Evolutionary conservation across 92 coral and sea anemone genomes (phyloP), one percentile per base, ranked within the genome.

Genomic region (Umimayanthus chanpuru): DNA sequence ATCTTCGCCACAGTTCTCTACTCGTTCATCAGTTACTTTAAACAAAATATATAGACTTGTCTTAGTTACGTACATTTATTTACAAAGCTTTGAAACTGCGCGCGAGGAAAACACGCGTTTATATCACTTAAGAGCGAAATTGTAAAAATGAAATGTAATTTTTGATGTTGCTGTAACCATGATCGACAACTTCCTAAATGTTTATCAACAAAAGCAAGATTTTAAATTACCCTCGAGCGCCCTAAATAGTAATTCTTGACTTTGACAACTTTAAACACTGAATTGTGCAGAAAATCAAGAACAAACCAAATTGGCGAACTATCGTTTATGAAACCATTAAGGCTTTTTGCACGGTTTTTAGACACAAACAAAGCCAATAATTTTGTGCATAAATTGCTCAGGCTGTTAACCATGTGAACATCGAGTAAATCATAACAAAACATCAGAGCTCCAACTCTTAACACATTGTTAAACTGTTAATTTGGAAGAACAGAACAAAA

Each of bases 341-440:
- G 28, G 20, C 3, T 71, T 43, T 47, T 67, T 28, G n/a, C 11
- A 83, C 67, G 77, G 26, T 39, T 81, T 26, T 30, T 53, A 32
- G 67, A 12, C 44, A 56, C 47, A 32, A 80, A 55, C 55, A 56
- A 80, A 80, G 43, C 84, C 55, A 43, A 76, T 76, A 73, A 73
- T 30, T 73, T 8, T 73, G 23, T 36, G 41, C 47, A 28, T 32
- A 10, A 10, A 28, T 29, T 49, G 11, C 65, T 44, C 38, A 49
- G 82, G 39, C 0, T n/a, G 53, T 47, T 21, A 81, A n/a, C 67
- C n/a, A 61, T 73, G 40, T 32, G 53, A 21, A 23, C 67, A 36
- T 25, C 36, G 58, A 75, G 50, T 6, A 38, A 75, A 39, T 75
- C 16, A 75, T 75, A 64, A 58, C 61, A 78, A n/a, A 44, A 77